These are phyloP conservation scores for Malurus splendens DNA, from an alignment of 2,797 vertebrate genomes.

Conservation along the genomic window DNA sequence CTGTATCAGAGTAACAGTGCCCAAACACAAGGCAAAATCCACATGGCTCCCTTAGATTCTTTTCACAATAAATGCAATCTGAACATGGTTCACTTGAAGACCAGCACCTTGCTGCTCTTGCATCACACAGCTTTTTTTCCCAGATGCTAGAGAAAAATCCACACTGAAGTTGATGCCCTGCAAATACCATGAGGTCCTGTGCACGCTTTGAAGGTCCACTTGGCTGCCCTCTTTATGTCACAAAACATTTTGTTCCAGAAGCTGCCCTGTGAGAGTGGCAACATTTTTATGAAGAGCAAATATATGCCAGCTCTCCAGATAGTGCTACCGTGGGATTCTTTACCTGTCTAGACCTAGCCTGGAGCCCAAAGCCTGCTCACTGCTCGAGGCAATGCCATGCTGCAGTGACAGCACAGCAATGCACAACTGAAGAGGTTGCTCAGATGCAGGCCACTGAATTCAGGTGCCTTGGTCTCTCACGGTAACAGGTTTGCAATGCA, in stretches of 20 bases:
- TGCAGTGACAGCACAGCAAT: background rate
- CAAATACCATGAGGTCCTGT: accelerated
- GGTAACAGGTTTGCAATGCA: background rate
- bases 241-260: background rate
- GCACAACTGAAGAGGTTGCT: accelerated
- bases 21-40: background rate
- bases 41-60: background rate
- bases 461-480: background rate
- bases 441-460: background rate
- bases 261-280: background rate
- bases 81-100: background rate
- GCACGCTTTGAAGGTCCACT: accelerated
- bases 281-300: background rate
- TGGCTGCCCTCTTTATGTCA: background rate
- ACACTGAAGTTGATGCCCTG: background rate
- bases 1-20: background rate
- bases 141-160: background rate
- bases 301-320: background rate
- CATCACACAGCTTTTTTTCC: background rate
- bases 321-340: background rate
- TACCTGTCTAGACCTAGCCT: background rate
- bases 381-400: accelerated
- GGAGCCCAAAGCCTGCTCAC: background rate
- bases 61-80: accelerated
- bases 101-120: background rate